A percentile compares a stretch with the other conserved stretches of the same genome.
phyloP scores from a whole-genome alignment of 2,113 vertebrate species.

The Tiliqua scincoides region DNA sequence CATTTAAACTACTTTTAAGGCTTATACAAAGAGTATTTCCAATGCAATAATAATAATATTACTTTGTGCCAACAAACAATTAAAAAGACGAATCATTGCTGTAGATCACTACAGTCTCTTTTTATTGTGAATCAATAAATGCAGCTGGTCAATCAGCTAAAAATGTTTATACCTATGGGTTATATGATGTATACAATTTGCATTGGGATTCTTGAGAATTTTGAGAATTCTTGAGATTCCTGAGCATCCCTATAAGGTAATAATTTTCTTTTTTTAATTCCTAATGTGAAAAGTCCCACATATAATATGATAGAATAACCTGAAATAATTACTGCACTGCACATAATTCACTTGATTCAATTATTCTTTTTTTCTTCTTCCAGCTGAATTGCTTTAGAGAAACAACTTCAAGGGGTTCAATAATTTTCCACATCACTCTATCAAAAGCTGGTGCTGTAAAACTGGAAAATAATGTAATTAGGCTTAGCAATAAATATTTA shows the following conservation, averaged over 20 bases:
- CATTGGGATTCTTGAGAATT: too few species aligned
- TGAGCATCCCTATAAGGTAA: constrained; percentile 3
- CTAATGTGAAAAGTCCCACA: background rate
- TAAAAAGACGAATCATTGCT: background rate
- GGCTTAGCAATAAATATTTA: constrained; percentile 47
- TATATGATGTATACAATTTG: constrained; percentile 13
- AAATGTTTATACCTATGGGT: constrained; percentile 2
- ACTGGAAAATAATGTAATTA: constrained; percentile 47
- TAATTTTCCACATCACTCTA: constrained; percentile 34
- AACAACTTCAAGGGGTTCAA: constrained; percentile 33
- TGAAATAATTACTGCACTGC: constrained; percentile 41
- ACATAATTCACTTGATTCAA: constrained; percentile 54
- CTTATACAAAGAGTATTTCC: background rate
- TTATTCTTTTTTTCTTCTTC: constrained; percentile 31
- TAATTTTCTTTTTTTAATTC: constrained; percentile 31
- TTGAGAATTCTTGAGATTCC: too few species aligned
- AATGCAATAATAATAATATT: background rate
- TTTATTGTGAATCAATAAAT: background rate
- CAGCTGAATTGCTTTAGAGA: constrained; percentile 40
- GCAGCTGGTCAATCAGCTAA: constrained; percentile 4
- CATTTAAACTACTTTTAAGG: background rate
- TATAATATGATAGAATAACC: constrained; percentile 13
- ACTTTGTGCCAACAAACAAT: background rate
- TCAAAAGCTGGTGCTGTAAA: constrained; percentile 30
- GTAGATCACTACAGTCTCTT: background rate